phyloP scores from a whole-genome alignment of 2,113 vertebrate species.

The Psophia crepitans region DNA sequence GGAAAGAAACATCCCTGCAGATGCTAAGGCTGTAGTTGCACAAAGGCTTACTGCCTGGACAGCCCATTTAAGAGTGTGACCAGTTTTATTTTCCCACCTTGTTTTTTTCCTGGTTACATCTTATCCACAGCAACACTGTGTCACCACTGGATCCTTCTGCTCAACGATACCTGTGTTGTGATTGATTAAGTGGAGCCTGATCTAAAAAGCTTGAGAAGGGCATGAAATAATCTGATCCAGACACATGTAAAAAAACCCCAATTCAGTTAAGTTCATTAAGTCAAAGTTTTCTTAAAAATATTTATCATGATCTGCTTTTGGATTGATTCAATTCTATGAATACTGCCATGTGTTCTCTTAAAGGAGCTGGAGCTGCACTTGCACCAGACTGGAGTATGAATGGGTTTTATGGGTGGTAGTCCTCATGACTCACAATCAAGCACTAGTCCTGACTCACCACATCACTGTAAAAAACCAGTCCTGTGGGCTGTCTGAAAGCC shows the following conservation, averaged over 20 bases:
- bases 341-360: neutral
- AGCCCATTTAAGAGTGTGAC: neutral
- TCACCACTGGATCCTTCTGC: neutral
- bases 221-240: neutral
- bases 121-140: neutral
- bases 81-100: neutral
- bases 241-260: neutral
- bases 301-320: neutral
- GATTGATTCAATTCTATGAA: neutral
- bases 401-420: neutral
- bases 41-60: neutral
- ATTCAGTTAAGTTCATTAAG: neutral
- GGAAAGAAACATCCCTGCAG: too few relatives aligned
- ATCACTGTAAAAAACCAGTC: neutral
- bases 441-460: neutral
- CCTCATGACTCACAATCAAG: neutral
- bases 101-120: neutral
- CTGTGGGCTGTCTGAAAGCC: neutral
- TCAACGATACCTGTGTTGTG: neutral
- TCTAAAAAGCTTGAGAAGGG: neutral
- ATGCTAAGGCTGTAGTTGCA: neutral
- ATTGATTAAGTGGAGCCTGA: neutral
- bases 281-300: neutral
- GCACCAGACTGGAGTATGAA: neutral
- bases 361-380: neutral